Percentiles rank a stretch among this genome's conserved stretches.
Evolutionary conservation across 2,888 invertebrate species (phyloP).

Genomic region (Ophonus ardosiacus): DNA sequence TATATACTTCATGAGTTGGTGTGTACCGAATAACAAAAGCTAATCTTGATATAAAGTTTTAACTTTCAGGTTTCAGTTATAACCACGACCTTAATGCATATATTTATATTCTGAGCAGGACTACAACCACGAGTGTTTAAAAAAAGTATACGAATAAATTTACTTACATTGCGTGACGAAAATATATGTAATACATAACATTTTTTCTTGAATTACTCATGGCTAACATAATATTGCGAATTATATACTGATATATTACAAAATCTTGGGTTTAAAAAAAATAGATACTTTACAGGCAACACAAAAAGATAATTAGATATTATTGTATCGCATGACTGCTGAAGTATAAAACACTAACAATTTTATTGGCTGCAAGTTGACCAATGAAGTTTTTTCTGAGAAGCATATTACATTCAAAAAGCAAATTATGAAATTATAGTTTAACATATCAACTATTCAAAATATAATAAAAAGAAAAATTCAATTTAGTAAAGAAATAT

Average conservation of each 20-base stretch:
- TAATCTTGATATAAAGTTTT: background rate
- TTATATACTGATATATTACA: constrained; percentile 28
- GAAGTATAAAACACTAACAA: constrained; percentile 28
- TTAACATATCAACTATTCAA: background rate
- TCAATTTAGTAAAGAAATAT: constrained; percentile 22
- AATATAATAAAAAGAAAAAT: background rate
- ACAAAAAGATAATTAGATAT: constrained; percentile 49
- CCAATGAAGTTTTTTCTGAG: constrained; percentile 5
- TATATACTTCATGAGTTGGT: too few relatives aligned
- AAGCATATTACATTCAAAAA: constrained; percentile 23
- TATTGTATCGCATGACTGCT: constrained; percentile 55
- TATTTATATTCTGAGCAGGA: background rate
- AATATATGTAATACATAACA: background rate
- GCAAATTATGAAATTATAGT: constrained; percentile 23
- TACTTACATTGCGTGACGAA: constrained; percentile 5
- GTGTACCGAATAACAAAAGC: too few relatives aligned
- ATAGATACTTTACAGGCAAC: constrained; percentile 29
- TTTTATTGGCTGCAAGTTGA: constrained; percentile 14
- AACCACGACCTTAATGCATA: background rate
- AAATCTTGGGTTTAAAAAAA: constrained; percentile 20
- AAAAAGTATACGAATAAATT: constrained; percentile 4
- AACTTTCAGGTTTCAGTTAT: background rate
- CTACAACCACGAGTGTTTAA: background rate
- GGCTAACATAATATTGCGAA: constrained; percentile 32
- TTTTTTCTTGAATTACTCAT: background rate